Evolutionary conservation across 2,797 vertebrate genomes (phyloP).

Genomic region (Poeciliopsis infans): DNA sequence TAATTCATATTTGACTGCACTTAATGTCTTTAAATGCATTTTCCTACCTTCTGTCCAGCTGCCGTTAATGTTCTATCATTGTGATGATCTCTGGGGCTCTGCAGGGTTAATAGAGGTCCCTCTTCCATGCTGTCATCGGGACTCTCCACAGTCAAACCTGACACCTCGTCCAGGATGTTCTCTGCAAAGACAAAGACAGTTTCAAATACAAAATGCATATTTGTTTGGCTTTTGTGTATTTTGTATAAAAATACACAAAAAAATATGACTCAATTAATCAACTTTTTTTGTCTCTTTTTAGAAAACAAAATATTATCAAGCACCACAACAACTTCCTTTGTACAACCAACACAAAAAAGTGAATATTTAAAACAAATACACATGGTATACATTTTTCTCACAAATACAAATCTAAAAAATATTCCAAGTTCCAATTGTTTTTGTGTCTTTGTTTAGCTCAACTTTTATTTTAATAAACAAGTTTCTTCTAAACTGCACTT

Average conservation of each 20-base stretch:
- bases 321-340: not conserved
- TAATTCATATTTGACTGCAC: constrained; percentile 11
- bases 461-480: not conserved
- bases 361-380: not conserved
- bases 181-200: constrained; percentile 60
- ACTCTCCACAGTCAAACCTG: constrained; percentile 78
- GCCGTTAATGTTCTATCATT: constrained; percentile 76
- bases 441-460: not conserved
- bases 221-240: too few species aligned
- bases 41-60: constrained; percentile 85
- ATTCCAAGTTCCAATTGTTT: not conserved
- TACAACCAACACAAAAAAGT: not conserved
- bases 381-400: not conserved
- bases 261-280: not conserved
- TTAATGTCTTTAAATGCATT: not conserved
- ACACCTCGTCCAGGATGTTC: constrained; percentile 83
- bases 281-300: not conserved
- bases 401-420: not conserved
- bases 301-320: not conserved
- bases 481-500: not conserved
- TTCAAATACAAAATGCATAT: not conserved
- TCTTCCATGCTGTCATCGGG: constrained; percentile 75
- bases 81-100: constrained; percentile 70
- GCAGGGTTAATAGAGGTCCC: constrained; percentile 44
- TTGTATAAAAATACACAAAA: not conserved